A percentile compares a stretch with the other conserved stretches of the same genome.
phyloP scores from a whole-genome alignment of 2,888 invertebrate genomes.

The Pseudococcus viburni region DNA sequence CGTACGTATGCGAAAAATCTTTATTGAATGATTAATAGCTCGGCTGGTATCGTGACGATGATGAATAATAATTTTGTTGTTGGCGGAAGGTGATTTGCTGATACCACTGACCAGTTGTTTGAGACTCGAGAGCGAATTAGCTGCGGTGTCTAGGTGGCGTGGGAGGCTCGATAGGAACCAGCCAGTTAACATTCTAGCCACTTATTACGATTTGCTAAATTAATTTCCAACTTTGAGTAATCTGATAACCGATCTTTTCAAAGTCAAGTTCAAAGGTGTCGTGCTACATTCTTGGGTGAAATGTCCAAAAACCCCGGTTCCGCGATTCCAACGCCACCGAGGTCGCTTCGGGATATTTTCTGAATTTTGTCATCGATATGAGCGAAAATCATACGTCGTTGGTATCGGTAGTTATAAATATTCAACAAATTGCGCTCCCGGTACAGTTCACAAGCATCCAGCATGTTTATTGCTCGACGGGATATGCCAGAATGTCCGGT shows the following conservation, averaged over 20 bases:
- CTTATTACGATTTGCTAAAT: conserved; percentile 34
- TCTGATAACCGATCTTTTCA: neutral
- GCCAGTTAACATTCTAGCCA: neutral
- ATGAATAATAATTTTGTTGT: neutral
- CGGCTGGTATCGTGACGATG: neutral
- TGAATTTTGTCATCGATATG: neutral
- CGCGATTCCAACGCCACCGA: neutral
- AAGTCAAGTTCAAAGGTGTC: conserved; percentile 26
- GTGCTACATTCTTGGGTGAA: neutral
- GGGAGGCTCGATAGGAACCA: conserved; percentile 21
- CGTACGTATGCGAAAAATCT: conserved; percentile 1
- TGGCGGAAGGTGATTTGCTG: neutral
- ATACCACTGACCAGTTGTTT: conserved; percentile 20
- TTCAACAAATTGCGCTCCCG: conserved; percentile 21
- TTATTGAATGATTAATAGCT: conserved; percentile 56
- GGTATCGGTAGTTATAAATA: conserved; percentile 17
- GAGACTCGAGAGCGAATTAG: neutral
- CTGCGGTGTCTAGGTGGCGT: neutral
- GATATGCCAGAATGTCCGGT: neutral
- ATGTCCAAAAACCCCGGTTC: neutral
- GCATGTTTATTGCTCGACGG: neutral
- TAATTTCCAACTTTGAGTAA: neutral
- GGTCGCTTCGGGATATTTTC: neutral
- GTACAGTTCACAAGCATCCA: neutral
- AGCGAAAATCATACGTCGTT: neutral